Conservation (phyloP, 2,113 vertebrate species). For the Talpa occidentalis region DNA sequence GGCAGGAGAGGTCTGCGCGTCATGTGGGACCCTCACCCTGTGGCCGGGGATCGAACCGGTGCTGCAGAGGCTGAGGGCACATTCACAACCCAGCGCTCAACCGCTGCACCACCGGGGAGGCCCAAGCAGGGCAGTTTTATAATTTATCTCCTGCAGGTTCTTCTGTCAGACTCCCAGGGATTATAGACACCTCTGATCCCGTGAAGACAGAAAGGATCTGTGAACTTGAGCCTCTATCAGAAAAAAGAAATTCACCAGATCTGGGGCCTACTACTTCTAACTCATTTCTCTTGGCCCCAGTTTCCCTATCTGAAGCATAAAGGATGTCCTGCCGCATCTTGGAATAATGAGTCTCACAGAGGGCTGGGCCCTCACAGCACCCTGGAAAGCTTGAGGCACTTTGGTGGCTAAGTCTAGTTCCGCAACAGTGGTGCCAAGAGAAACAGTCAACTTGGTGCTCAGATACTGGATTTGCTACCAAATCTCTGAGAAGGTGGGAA, state of each 20-base stretch:
- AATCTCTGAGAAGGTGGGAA: not conserved
- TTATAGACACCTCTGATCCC: not conserved
- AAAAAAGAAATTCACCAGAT: not conserved
- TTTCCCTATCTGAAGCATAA: not conserved
- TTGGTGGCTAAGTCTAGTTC: not conserved
- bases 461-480: not conserved
- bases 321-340: not conserved
- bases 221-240: not conserved
- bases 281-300: not conserved
- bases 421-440: not conserved
- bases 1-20: too few species aligned
- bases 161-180: not conserved
- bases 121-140: not conserved
- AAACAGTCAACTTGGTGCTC: not conserved
- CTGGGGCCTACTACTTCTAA: not conserved
- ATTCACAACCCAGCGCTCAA: too few species aligned
- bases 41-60: too few species aligned
- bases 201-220: not conserved
- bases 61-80: too few species aligned
- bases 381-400: not conserved
- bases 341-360: not conserved
- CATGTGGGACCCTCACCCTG: too few species aligned
- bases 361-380: fast-evolving
- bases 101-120: too few species aligned
- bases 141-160: not conserved